phyloP scores from a whole-genome alignment of 2,797 vertebrate species.

The Acomys russatus region DNA sequence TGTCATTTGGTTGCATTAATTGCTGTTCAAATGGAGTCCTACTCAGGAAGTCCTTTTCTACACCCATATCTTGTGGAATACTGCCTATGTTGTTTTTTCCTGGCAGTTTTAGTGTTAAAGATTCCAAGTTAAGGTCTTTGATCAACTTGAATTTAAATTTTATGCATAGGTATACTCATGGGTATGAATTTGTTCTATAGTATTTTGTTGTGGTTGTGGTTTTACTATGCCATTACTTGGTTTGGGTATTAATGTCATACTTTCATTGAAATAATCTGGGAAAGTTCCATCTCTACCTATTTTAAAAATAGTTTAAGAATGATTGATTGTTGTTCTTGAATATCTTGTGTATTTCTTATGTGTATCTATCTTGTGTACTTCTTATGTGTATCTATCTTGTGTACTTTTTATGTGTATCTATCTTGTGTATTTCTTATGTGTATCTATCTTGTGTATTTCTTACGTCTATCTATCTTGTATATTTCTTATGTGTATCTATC shows the following conservation, averaged over 20 bases:
- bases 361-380: not conserved
- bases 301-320: not conserved
- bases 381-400: not conserved
- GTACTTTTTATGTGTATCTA: not conserved
- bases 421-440: not conserved
- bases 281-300: not conserved
- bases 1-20: too few relatives aligned
- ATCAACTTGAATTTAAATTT: too few relatives aligned
- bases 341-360: not conserved
- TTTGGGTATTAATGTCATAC: not conserved
- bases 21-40: too few relatives aligned
- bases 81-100: too few relatives aligned
- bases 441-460: too few relatives aligned
- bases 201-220: not conserved
- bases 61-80: too few relatives aligned
- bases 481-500: not conserved
- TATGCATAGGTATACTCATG: not conserved
- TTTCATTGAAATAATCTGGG: not conserved
- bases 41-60: too few relatives aligned
- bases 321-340: not conserved
- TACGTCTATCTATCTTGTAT: too few relatives aligned
- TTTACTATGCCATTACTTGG: not conserved
- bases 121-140: too few relatives aligned
- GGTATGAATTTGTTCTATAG: not conserved
- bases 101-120: too few relatives aligned